phyloP scores from a whole-genome alignment of 2,888 invertebrate genomes.

The Drosophila infuscata region DNA sequence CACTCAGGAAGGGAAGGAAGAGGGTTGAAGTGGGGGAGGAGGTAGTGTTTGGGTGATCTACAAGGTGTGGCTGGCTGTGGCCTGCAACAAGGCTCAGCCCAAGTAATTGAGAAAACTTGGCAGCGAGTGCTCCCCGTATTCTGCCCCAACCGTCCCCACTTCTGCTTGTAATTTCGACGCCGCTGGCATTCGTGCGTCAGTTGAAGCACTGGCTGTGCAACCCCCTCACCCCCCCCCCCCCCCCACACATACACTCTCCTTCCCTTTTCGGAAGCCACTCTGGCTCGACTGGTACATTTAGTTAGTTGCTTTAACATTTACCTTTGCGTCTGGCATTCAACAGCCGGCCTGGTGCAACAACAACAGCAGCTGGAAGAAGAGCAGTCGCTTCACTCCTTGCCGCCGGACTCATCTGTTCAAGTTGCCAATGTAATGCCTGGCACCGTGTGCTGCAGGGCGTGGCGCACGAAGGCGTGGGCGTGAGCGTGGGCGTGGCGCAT shows the following conservation, averaged over 20 bases:
- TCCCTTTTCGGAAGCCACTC: constrained; percentile 17
- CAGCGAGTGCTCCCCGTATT: constrained; percentile 55
- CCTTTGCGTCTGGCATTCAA: constrained; percentile 56
- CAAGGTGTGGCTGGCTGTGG: constrained; percentile 34
- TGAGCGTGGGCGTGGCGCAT: constrained; percentile 53
- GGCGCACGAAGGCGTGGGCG: constrained; percentile 11
- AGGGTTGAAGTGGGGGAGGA: background rate
- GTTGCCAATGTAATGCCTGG: constrained; percentile 52
- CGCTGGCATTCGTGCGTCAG: constrained; percentile 41
- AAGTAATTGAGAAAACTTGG: constrained; percentile 77
- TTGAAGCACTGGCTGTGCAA: constrained; percentile 21
- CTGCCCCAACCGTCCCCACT: background rate
- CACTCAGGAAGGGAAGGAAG: background rate
- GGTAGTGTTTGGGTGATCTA: background rate
- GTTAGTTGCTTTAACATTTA: constrained; percentile 74
- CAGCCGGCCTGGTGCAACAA: constrained; percentile 34
- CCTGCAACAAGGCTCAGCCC: constrained; percentile 33
- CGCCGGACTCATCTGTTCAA: constrained; percentile 58
- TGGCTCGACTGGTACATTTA: constrained; percentile 43
- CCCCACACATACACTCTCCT: background rate
- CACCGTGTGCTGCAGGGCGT: constrained; percentile 20
- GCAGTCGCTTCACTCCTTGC: constrained; percentile 31
- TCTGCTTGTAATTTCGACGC: constrained; percentile 7
- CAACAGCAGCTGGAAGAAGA: constrained; percentile 9
- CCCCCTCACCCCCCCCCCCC: no score